phyloP scores from a whole-genome alignment of 2,888 invertebrate genomes.

The Cheilosia scutellata region DNA sequence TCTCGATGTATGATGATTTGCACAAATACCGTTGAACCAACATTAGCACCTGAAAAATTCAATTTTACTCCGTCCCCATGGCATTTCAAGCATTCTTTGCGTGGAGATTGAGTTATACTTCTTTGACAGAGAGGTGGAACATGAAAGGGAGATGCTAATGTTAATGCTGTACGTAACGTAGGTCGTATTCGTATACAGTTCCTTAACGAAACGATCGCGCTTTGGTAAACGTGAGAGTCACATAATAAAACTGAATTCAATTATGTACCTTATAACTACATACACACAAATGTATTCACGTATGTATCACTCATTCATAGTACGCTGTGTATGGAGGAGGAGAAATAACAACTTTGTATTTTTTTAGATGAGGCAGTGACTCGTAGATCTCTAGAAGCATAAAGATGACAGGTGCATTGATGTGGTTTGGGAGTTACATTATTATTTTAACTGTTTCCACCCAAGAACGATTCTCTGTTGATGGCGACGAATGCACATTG shows the following conservation, averaged over 20 bases:
- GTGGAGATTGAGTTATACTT: neutral
- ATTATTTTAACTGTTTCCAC: slow-evolving; percentile 70
- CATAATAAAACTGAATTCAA: slow-evolving; percentile 62
- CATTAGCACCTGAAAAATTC: slow-evolving; percentile 62
- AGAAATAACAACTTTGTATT: neutral
- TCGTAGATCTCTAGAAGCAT: slow-evolving; percentile 63
- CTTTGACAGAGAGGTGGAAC: neutral
- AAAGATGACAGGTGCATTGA: slow-evolving; percentile 73
- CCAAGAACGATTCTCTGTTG: slow-evolving; percentile 62
- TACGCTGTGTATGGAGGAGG: neutral
- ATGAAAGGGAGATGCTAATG: neutral
- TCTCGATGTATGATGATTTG: slow-evolving; percentile 45
- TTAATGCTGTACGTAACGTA: no score
- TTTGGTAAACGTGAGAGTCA: slow-evolving; percentile 61
- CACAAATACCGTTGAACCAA: slow-evolving; percentile 69
- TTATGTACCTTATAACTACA: neutral
- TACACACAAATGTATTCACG: no score
- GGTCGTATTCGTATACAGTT: no score
- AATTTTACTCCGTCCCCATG: slow-evolving; percentile 49
- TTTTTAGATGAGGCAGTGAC: slow-evolving; percentile 26
- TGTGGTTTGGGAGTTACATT: slow-evolving; percentile 54
- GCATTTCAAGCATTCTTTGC: slow-evolving; percentile 40
- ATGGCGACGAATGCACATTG: neutral
- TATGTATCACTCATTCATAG: no score
- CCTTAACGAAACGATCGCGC: neutral